Evolutionary conservation across 1,140 invertebrate species (phyloP).

Genomic region (Rhyzopertha dominica): DNA sequence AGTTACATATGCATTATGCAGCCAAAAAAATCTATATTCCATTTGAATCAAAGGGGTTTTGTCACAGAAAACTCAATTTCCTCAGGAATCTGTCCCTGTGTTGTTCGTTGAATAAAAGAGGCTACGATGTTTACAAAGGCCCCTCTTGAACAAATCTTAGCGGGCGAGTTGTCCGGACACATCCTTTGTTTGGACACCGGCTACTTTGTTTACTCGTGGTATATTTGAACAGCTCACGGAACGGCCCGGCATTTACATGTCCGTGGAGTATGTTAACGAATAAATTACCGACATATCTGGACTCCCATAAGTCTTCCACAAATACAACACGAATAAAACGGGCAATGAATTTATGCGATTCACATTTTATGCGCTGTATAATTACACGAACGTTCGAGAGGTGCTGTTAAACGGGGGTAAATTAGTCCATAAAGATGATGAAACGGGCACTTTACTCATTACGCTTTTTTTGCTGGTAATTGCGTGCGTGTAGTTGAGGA

Average conservation of each 20-base stretch:
- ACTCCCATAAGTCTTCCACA: neutral
- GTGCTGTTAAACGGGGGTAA: slow-evolving; percentile 21
- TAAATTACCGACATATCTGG: slow-evolving; percentile 7
- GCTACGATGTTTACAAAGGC: no score
- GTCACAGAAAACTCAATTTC: no score
- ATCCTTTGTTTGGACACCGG: slow-evolving; percentile 19
- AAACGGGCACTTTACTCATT: slow-evolving; percentile 25
- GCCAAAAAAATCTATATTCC: no score
- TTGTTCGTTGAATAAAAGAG: no score
- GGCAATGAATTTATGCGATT: slow-evolving; percentile 24
- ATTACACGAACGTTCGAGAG: slow-evolving; percentile 24
- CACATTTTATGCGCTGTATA: slow-evolving; percentile 25
- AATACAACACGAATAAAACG: slow-evolving; percentile 6
- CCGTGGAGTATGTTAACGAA: slow-evolving; percentile 16
- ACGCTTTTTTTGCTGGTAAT: slow-evolving; percentile 11
- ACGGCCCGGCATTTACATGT: slow-evolving; percentile 19
- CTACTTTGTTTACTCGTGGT: slow-evolving; percentile 20
- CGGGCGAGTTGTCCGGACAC: slow-evolving; percentile 14
- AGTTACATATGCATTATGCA: no score
- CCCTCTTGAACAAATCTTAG: slow-evolving; percentile 16
- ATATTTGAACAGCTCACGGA: slow-evolving; percentile 22
- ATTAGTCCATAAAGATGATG: slow-evolving; percentile 26
- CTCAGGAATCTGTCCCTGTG: no score
- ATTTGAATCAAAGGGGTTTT: no score
- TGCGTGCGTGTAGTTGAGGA: no score